A percentile compares a stretch with the other conserved stretches of the same genome.
These are phyloP conservation scores for Exocentrus adspersus DNA, from an alignment of 2,888 invertebrate genomes.

Conservation along the genomic window DNA sequence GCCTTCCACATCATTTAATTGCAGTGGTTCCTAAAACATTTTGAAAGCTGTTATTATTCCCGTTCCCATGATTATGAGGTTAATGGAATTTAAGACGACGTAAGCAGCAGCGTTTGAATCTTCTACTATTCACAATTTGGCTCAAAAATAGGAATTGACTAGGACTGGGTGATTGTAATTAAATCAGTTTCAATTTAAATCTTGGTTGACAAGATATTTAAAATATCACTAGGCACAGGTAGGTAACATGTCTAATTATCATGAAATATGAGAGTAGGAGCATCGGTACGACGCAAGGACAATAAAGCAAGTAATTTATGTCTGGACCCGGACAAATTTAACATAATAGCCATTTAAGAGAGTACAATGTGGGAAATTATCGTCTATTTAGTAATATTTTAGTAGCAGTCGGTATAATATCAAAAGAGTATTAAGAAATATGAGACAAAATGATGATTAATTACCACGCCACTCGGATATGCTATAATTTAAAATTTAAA, in stretches of 20 bases:
- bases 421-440: constrained; percentile 3
- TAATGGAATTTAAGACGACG: too few species aligned
- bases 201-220: too few species aligned
- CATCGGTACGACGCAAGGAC: background rate
- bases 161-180: too few species aligned
- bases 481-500: constrained; percentile 20
- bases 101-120: too few species aligned
- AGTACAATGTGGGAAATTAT: constrained; percentile 1
- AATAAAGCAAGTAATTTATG: constrained; percentile 2
- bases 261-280: background rate
- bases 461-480: constrained; percentile 3
- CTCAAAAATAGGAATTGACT: too few species aligned
- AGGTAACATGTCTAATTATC: too few species aligned
- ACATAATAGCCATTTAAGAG: background rate
- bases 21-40: background rate
- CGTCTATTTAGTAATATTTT: constrained; percentile 11
- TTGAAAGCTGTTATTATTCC: background rate
- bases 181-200: too few species aligned
- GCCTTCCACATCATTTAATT: constrained; percentile 1
- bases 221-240: too few species aligned
- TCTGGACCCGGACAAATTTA: background rate
- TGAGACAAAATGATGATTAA: constrained; percentile 20
- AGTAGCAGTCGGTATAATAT: background rate
- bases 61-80: too few species aligned
- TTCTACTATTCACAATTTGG: too few species aligned